These are phyloP conservation scores for Lampropteryx suffumata DNA, from an alignment of 2,888 invertebrate genomes.

Conservation along the genomic window DNA sequence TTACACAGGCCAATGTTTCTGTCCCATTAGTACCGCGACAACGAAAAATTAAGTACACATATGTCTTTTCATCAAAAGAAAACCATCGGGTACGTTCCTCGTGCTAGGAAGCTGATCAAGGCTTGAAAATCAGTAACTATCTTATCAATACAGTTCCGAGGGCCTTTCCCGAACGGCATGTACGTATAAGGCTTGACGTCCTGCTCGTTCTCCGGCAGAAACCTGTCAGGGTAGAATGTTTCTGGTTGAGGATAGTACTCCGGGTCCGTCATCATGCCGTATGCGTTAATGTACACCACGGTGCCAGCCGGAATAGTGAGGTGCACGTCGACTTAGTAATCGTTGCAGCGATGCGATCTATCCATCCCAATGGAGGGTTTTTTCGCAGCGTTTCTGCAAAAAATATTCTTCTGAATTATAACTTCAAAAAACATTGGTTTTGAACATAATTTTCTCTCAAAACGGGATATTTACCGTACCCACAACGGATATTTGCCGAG, in stretches of 20 bases:
- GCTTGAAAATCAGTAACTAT: too few species aligned
- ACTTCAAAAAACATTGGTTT: too few species aligned
- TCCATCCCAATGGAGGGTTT: conserved; percentile 53
- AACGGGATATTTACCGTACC: too few species aligned
- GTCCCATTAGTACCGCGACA: too few species aligned
- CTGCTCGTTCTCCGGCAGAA: conserved; percentile 77
- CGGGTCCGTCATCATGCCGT: conserved; percentile 60
- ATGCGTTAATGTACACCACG: conserved; percentile 46
- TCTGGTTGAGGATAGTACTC: conserved; percentile 76
- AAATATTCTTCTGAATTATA: too few species aligned
- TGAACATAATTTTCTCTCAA: too few species aligned
- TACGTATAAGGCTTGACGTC: conserved; percentile 54
- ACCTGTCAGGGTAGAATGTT: conserved; percentile 79
- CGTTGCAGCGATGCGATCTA: conserved; percentile 44
- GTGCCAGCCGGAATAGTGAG: conserved; percentile 48
- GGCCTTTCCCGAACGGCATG: conserved; percentile 81
- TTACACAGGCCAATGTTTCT: too few species aligned
- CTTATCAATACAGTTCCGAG: conserved; percentile 81
- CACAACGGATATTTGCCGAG: too few species aligned
- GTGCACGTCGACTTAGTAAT: conserved; percentile 47
- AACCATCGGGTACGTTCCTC: too few species aligned
- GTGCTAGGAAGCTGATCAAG: too few species aligned
- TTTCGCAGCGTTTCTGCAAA: conserved; percentile 49
- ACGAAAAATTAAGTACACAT: too few species aligned
- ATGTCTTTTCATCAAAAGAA: too few species aligned